Conservation (phyloP, 2,113 vertebrate genomes). For the Morone saxatilis region DNA sequence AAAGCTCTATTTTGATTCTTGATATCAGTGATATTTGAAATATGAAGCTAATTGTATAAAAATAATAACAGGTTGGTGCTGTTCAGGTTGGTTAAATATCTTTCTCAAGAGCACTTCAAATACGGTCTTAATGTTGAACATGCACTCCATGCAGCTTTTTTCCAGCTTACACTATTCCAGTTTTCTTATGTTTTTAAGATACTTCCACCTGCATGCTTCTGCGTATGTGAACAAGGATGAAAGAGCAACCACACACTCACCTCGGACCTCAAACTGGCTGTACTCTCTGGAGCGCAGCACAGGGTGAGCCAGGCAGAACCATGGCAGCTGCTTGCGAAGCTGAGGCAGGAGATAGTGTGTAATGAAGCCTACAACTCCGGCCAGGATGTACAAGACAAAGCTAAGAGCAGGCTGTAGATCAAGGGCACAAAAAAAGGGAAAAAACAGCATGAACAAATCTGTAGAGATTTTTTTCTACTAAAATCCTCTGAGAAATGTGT, state of each 20-base stretch:
- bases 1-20: neutral
- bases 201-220: neutral
- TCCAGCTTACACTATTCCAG: neutral
- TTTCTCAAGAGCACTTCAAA: no score
- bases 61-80: neutral
- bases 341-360: conserved; percentile 94
- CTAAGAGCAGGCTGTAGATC: conserved; percentile 89
- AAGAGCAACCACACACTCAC: conserved; percentile 77
- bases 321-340: conserved; percentile 93
- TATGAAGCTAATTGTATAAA: neutral
- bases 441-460: neutral
- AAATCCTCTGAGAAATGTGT: conserved; percentile 9
- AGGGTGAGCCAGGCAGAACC: conserved; percentile 93
- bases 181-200: neutral
- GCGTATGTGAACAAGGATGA: neutral
- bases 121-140: neutral
- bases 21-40: neutral
- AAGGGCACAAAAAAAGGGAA: conserved; percentile 3
- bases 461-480: neutral
- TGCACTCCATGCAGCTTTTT: conserved; percentile 30
- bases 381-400: conserved; percentile 90
- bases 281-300: conserved; percentile 92
- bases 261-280: conserved; percentile 93
- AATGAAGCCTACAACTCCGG: conserved; percentile 89
- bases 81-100: neutral